Conservation (phyloP, 1,140 invertebrate genomes). For the Caerostris darwini region DNA sequence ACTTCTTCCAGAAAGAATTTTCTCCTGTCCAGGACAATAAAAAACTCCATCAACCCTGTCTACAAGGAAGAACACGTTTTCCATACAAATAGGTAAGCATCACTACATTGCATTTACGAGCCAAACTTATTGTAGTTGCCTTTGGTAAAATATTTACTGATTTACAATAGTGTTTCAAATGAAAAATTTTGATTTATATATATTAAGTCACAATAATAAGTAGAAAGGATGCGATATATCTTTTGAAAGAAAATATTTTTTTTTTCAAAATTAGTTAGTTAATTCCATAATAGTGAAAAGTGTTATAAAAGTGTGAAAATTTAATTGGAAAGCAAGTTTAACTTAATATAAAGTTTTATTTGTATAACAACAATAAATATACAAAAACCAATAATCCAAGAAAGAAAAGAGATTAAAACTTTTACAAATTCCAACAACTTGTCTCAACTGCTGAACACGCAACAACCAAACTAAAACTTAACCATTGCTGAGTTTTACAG, state of each 20-base stretch:
- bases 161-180: background rate
- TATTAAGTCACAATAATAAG: background rate
- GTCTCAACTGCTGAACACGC: no score
- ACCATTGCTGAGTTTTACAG: no score
- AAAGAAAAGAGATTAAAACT: no score
- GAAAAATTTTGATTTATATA: background rate
- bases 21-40: constrained; percentile 50
- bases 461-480: no score
- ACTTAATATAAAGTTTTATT: no score
- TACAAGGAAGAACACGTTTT: constrained; percentile 72
- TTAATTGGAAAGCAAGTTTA: no score
- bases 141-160: background rate
- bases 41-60: constrained; percentile 65
- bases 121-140: background rate
- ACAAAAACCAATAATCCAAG: no score
- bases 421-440: no score
- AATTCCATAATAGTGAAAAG: no score
- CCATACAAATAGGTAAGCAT: constrained; percentile 55
- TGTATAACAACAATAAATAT: no score
- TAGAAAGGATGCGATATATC: background rate
- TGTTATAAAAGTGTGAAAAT: no score
- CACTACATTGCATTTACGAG: background rate
- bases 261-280: background rate
- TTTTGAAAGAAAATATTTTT: background rate
- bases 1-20: constrained; percentile 49